A percentile compares a stretch with the other conserved stretches of the same genome.
phyloP scores from a whole-genome alignment of 2,888 invertebrate genomes.

The Bursaphelenchus okinawaensis region DNA sequence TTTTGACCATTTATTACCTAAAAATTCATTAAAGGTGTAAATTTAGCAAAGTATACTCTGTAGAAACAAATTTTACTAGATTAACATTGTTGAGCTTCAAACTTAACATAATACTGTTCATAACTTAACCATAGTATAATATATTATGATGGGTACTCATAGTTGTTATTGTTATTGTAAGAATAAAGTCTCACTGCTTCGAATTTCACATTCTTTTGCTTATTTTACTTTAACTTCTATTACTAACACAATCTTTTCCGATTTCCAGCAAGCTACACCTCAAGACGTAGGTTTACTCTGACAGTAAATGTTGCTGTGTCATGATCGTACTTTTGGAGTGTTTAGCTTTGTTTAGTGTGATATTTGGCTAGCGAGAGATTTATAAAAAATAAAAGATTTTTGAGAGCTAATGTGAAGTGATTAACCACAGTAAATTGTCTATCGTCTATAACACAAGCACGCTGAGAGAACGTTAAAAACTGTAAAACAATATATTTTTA shows the following conservation, averaged over 20 bases:
- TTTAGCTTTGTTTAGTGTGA: constrained; percentile 2
- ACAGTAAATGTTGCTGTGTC: constrained; percentile 10
- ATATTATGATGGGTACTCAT: too few relatives aligned
- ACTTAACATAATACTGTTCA: too few relatives aligned
- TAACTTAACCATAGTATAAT: too few relatives aligned
- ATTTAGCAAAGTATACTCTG: too few relatives aligned
- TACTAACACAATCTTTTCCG: constrained; percentile 7
- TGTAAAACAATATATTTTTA: background rate
- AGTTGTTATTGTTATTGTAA: too few relatives aligned
- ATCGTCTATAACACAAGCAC: background rate
- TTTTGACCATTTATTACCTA: too few relatives aligned
- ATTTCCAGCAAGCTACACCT: constrained; percentile 54
- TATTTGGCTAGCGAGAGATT: background rate
- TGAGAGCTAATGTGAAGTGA: background rate
- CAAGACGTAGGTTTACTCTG: constrained; percentile 48
- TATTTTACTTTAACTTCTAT: constrained; percentile 2
- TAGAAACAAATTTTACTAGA: too few relatives aligned
- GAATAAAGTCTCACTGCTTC: too few relatives aligned
- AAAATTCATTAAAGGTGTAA: too few relatives aligned
- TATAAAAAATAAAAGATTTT: background rate
- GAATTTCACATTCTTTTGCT: background rate
- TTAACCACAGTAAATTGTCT: background rate
- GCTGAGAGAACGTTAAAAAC: background rate
- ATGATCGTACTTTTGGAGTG: constrained; percentile 6
- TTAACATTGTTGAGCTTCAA: too few relatives aligned